These are phyloP conservation scores for Idaea straminata DNA, from an alignment of 2,888 invertebrate species.

Conservation along the genomic window DNA sequence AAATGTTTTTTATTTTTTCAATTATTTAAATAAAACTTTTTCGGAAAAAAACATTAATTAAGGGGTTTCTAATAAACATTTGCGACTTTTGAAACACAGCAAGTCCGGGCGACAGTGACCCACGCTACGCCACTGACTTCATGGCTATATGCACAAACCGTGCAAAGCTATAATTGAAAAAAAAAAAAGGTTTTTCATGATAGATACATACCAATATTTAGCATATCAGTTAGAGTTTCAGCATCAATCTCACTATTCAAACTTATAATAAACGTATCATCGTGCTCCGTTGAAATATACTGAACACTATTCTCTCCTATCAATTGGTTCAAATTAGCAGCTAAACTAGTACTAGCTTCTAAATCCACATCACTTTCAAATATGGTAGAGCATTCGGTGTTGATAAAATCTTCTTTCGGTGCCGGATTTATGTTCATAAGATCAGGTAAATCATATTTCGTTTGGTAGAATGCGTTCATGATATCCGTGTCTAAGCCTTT, in stretches of 20 bases:
- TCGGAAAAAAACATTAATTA: no score
- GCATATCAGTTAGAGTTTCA: conserved; percentile 66
- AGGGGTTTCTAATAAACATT: no score
- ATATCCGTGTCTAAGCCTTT: conserved; percentile 61
- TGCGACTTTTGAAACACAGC: no score
- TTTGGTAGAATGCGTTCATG: conserved; percentile 53
- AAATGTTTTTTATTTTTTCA: no score
- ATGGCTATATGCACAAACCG: no score
- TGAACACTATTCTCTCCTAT: conserved; percentile 73
- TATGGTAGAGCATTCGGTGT: conserved; percentile 69
- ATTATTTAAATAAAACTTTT: no score
- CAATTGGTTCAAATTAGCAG: conserved; percentile 70
- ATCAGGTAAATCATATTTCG: conserved; percentile 56
- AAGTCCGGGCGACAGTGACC: no score
- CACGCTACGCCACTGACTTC: no score
- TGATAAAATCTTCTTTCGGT: conserved; percentile 27
- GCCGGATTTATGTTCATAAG: conserved; percentile 34
- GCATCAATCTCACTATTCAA: conserved; percentile 72
- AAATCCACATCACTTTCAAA: conserved; percentile 74
- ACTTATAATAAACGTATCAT: conserved; percentile 74
- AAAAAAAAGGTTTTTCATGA: no score
- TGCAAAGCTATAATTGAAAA: no score
- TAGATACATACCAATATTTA: conserved; percentile 60
- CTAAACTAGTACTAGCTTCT: conserved; percentile 68
- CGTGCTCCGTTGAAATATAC: conserved; percentile 72